Evolutionary conservation across 2,113 vertebrate species (phyloP).

Genomic region (Phrynocephalus versicolor): DNA sequence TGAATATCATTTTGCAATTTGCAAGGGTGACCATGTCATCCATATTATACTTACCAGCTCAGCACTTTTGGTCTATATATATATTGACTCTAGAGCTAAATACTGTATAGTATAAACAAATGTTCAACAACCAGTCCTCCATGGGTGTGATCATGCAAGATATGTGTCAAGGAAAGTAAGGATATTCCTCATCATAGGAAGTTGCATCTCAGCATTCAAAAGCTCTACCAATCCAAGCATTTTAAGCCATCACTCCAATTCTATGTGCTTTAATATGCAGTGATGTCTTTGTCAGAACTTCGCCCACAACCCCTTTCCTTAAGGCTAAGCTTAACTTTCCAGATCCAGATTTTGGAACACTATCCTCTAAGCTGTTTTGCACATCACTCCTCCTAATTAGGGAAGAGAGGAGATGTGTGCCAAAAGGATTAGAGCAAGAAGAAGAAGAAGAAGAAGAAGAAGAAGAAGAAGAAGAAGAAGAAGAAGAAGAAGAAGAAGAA

Average conservation of each 20-base stretch:
- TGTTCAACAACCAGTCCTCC: background rate
- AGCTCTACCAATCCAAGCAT: background rate
- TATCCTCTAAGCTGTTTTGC: background rate
- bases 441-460: too few relatives aligned
- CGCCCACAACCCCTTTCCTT: background rate
- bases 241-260: background rate
- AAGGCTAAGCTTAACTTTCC: background rate
- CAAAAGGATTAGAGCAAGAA: background rate
- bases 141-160: slow-evolving; percentile 41
- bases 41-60: slow-evolving; percentile 54
- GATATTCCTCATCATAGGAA: background rate
- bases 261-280: background rate
- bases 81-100: slow-evolving; percentile 62
- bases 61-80: slow-evolving; percentile 55
- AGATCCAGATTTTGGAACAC: background rate
- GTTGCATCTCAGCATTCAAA: background rate
- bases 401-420: too few relatives aligned
- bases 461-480: too few relatives aligned
- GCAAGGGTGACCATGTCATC: slow-evolving; percentile 50
- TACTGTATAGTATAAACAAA: slow-evolving; percentile 28
- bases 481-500: too few relatives aligned
- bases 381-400: background rate
- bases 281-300: background rate
- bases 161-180: background rate
- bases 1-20: slow-evolving; percentile 60